These are phyloP conservation scores for Aleadryas rufinucha DNA, from an alignment of 2,113 vertebrate species.

Conservation along the genomic window DNA sequence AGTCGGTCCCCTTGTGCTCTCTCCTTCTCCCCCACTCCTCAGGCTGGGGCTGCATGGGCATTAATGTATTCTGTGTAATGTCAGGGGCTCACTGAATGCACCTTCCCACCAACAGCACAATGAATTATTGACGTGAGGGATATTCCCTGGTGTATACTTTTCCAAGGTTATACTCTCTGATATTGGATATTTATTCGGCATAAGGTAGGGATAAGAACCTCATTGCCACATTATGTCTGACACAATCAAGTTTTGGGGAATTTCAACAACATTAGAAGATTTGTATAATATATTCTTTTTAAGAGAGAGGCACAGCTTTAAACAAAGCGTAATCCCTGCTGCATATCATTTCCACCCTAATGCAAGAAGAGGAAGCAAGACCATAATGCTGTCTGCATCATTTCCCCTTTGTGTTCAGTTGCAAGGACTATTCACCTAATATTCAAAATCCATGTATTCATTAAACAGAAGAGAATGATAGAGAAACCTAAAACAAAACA, in stretches of 20 bases:
- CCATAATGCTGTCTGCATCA: constrained; percentile 38
- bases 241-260: constrained; percentile 70
- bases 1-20: background rate
- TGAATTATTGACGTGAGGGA: constrained; percentile 61
- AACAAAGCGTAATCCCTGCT: constrained; percentile 74
- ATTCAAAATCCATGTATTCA: constrained; percentile 27
- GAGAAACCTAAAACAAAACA: background rate
- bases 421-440: constrained; percentile 26
- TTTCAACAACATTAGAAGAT: constrained; percentile 69
- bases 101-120: constrained; percentile 31
- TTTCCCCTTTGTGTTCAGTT: constrained; percentile 57
- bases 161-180: constrained; percentile 56
- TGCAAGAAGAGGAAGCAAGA: constrained; percentile 37
- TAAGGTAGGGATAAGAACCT: constrained; percentile 65
- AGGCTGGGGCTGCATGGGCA: background rate
- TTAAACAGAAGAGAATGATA: constrained; percentile 49
- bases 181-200: constrained; percentile 61
- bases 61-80: background rate
- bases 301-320: constrained; percentile 67
- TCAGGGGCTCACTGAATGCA: background rate
- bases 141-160: constrained; percentile 46
- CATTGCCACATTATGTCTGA: constrained; percentile 69
- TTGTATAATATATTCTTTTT: constrained; percentile 76
- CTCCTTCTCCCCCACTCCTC: background rate
- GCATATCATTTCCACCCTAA: constrained; percentile 71